Evolutionary conservation across 2,888 invertebrate species (phyloP).

Genomic region (Melieria omissa): DNA sequence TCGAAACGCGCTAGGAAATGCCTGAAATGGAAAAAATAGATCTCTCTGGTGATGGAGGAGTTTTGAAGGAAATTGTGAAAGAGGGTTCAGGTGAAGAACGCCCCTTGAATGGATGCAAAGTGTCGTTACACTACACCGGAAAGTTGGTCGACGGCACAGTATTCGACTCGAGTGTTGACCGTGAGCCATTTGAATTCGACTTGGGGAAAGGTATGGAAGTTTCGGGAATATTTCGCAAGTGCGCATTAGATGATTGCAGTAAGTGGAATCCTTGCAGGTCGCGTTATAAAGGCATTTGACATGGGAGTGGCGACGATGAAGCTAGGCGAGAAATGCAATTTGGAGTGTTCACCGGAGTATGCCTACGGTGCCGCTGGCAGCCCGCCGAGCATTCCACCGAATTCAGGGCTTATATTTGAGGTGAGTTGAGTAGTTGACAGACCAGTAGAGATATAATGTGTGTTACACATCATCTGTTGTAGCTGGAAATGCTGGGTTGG

Average conservation of each 20-base stretch:
- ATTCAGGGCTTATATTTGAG: constrained; percentile 89
- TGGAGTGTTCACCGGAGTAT: constrained; percentile 89
- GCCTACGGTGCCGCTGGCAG: constrained; percentile 89
- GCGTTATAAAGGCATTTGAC: constrained; percentile 95
- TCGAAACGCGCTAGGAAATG: constrained; percentile 8
- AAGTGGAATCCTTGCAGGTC: constrained; percentile 69
- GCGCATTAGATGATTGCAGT: neutral
- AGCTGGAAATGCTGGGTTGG: constrained; percentile 91
- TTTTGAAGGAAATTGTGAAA: constrained; percentile 59
- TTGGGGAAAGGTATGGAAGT: constrained; percentile 80
- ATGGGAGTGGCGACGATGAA: constrained; percentile 94
- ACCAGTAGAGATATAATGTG: neutral
- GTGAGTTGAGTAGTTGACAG: constrained; percentile 65
- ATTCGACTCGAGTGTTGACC: constrained; percentile 91
- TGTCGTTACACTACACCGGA: constrained; percentile 89
- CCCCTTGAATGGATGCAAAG: constrained; percentile 78
- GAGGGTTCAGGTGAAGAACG: constrained; percentile 80
- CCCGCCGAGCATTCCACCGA: constrained; percentile 88
- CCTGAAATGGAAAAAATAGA: constrained; percentile 51
- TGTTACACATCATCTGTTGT: constrained; percentile 44
- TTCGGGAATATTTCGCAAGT: neutral
- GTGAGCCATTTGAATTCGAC: constrained; percentile 87
- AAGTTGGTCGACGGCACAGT: constrained; percentile 85
- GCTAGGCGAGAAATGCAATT: constrained; percentile 83
- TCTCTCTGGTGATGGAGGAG: constrained; percentile 63